Percentiles rank a stretch among this genome's conserved stretches.
phyloP scores from a whole-genome alignment of 2,888 invertebrate genomes.

The Nezara viridula region DNA sequence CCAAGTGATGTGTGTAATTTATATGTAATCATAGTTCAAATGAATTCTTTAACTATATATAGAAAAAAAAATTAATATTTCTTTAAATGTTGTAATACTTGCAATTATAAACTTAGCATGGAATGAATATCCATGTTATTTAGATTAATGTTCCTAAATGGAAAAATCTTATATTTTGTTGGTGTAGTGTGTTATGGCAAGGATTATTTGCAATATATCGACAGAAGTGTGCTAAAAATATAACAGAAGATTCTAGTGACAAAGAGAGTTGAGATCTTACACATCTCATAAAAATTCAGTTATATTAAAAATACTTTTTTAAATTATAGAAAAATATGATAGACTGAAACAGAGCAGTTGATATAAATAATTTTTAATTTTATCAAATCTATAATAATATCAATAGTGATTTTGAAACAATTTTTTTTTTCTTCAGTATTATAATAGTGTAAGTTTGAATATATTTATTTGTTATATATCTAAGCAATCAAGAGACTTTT shows the following conservation, averaged over 20 bases:
- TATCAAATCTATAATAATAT: background rate
- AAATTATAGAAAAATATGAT: background rate
- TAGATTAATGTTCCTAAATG: conserved; percentile 36
- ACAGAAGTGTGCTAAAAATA: background rate
- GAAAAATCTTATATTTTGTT: conserved; percentile 25
- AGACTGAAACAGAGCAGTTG: background rate
- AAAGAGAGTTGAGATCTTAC: background rate
- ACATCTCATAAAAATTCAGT: background rate
- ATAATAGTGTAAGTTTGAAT: background rate
- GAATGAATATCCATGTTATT: background rate
- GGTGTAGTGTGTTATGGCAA: background rate
- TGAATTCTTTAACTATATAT: conserved; percentile 19
- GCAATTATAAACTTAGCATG: background rate
- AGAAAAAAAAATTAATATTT: conserved; percentile 4
- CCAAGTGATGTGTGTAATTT: conserved; percentile 21
- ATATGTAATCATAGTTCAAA: conserved; percentile 27
- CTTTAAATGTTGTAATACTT: conserved; percentile 33
- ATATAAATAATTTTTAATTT: conserved; percentile 11
- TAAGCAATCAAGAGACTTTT: background rate
- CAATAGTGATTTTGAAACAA: background rate
- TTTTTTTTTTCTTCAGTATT: background rate
- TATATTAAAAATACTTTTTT: background rate
- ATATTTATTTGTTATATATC: background rate
- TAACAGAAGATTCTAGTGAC: background rate
- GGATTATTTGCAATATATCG: background rate